phyloP scores from a whole-genome alignment of 2,797 vertebrate species.

The Microctenopoma steveboyesi region DNA sequence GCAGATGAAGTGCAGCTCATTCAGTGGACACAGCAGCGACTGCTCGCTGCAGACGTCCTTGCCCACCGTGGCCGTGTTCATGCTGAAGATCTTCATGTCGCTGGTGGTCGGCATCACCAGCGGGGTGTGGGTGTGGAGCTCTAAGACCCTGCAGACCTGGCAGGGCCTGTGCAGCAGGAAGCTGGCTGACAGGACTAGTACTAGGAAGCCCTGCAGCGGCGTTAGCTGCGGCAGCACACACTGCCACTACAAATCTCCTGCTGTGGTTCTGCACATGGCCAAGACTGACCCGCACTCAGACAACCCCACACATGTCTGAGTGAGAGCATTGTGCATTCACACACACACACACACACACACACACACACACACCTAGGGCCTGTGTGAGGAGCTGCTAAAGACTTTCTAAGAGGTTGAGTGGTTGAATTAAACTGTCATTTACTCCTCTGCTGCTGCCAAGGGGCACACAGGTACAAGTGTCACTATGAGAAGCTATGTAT shows the following conservation, averaged over 20 bases:
- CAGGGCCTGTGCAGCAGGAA: slow-evolving; percentile 94
- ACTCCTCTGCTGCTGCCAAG: slow-evolving; percentile 67
- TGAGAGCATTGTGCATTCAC: neutral
- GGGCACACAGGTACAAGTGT: slow-evolving; percentile 57
- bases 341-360: slow-evolving; percentile 3
- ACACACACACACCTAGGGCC: slow-evolving; percentile 38
- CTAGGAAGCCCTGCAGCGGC: slow-evolving; percentile 89
- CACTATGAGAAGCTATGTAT: slow-evolving; percentile 61
- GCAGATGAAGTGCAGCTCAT: slow-evolving; percentile 84
- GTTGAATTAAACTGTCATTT: slow-evolving; percentile 57
- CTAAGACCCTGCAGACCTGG: slow-evolving; percentile 99
- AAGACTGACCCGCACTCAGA: slow-evolving; percentile 94
- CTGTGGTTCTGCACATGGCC: slow-evolving; percentile 92
- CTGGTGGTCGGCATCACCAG: slow-evolving; percentile 99
- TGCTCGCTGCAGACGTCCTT: slow-evolving; percentile 92
- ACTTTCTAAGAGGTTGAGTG: slow-evolving; percentile 55
- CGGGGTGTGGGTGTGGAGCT: slow-evolving; percentile 99
- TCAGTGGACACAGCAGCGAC: slow-evolving; percentile 83
- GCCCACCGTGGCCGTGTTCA: slow-evolving; percentile 95
- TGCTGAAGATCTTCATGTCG: slow-evolving; percentile 99
- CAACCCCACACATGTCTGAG: slow-evolving; percentile 92
- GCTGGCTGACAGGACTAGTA: slow-evolving; percentile 88
- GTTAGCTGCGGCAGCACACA: slow-evolving; percentile 88
- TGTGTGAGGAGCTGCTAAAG: slow-evolving; percentile 75
- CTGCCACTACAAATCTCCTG: slow-evolving; percentile 94